Evolutionary conservation across 2,797 vertebrate species (phyloP).

Genomic region (Amniataba percoides): DNA sequence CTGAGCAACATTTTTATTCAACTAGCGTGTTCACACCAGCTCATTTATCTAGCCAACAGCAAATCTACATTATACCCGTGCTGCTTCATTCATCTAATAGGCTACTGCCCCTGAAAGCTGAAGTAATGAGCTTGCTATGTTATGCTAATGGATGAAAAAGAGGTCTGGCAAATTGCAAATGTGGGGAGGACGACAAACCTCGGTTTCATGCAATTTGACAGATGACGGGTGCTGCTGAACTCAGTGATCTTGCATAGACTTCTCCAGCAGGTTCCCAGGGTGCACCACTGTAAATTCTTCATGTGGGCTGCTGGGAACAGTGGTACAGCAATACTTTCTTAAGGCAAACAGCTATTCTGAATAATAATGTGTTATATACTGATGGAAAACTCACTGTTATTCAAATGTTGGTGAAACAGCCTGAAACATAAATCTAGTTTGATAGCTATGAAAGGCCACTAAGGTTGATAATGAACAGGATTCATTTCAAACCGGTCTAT

Average conservation of each 20-base stretch:
- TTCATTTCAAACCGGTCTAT: no score
- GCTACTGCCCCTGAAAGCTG: constrained; percentile 64
- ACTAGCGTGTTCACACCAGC: constrained; percentile 32
- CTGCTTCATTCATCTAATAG: constrained; percentile 71
- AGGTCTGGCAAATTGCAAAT: constrained; percentile 69
- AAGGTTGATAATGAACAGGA: no score
- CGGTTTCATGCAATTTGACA: constrained; percentile 66
- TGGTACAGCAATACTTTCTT: constrained; percentile 3
- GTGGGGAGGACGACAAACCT: constrained; percentile 79
- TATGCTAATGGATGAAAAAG: constrained; percentile 70
- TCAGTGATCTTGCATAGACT: constrained; percentile 60
- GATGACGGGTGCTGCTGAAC: constrained; percentile 71
- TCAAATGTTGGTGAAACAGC: neutral
- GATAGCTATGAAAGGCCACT: neutral
- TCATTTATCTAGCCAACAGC: constrained; percentile 67
- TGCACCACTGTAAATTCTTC: constrained; percentile 17
- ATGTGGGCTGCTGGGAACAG: constrained; percentile 15
- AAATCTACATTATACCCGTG: constrained; percentile 44
- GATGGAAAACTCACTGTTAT: neutral
- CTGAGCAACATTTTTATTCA: constrained; percentile 53
- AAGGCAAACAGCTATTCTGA: neutral
- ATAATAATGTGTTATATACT: neutral
- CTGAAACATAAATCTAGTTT: neutral
- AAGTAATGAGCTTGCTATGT: constrained; percentile 74
- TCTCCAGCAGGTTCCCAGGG: constrained; percentile 34